Conservation (phyloP, 2,797 vertebrate genomes). For the Yasuhikotakia modesta region DNA sequence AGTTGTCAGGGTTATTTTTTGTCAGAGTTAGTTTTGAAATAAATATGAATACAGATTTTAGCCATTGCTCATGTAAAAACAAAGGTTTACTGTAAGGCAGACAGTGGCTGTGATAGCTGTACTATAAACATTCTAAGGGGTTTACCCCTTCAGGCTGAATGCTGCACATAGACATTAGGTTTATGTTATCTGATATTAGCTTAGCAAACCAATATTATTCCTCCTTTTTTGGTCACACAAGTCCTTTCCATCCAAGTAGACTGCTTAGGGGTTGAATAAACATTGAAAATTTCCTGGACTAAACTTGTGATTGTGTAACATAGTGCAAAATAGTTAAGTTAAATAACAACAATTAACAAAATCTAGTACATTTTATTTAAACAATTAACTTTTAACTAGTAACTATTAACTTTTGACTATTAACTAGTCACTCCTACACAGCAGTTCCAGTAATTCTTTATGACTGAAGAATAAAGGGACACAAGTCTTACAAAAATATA, state of each 20-base stretch:
- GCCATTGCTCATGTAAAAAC: neutral
- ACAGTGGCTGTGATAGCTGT: conserved; percentile 67
- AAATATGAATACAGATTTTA: neutral
- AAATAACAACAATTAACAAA: too few relatives aligned
- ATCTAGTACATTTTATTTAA: neutral
- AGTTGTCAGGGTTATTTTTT: neutral
- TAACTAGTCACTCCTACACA: neutral
- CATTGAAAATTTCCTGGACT: too few relatives aligned
- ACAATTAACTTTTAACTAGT: neutral
- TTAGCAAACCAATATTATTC: too few relatives aligned
- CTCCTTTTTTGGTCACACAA: too few relatives aligned
- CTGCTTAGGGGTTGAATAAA: too few relatives aligned
- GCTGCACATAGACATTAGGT: too few relatives aligned
- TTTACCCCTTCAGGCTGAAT: conserved; percentile 38
- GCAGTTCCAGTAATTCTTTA: neutral
- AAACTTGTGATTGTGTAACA: too few relatives aligned
- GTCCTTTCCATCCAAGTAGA: too few relatives aligned
- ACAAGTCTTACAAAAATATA: conserved; percentile 38
- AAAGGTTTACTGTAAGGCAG: conserved; percentile 52
- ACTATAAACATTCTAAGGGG: conserved; percentile 59
- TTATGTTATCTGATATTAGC: too few relatives aligned
- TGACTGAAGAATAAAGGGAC: neutral
- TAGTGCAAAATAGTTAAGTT: too few relatives aligned
- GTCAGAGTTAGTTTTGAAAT: neutral
- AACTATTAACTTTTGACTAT: neutral